phyloP scores from a whole-genome alignment of 64 coral and sea anemone genomes.

The Porites australiensis region DNA sequence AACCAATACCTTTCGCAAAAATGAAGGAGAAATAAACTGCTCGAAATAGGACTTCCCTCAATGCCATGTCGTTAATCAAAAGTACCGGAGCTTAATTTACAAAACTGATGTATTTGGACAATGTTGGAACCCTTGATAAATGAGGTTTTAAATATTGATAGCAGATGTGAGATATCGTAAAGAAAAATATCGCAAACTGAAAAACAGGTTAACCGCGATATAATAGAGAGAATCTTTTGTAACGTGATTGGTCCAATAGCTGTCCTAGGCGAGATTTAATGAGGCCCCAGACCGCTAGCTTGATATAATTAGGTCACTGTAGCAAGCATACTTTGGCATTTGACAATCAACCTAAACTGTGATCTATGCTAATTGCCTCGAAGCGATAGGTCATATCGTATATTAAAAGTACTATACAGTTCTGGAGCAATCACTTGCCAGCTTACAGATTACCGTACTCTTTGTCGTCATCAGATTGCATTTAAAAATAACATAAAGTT shows the following conservation, averaged over 20 bases:
- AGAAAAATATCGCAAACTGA: neutral
- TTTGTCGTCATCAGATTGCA: no score
- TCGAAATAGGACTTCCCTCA: neutral
- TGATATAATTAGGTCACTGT: neutral
- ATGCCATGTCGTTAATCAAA: neutral
- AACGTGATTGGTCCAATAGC: neutral
- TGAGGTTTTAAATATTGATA: constrained; percentile 25
- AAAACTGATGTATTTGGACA: neutral
- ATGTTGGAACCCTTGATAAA: neutral
- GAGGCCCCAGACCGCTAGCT: neutral
- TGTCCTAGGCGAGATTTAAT: neutral
- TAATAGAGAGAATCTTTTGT: neutral
- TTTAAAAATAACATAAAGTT: no score
- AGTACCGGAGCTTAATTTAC: neutral
- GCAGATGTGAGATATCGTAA: neutral
- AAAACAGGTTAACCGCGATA: neutral
- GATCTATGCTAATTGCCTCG: neutral
- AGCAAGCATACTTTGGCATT: neutral
- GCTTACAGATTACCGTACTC: no score
- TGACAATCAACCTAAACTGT: neutral
- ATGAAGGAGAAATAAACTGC: neutral
- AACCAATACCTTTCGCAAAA: neutral
- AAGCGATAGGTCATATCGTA: no score
- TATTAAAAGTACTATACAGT: no score
- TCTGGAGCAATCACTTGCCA: no score